Conservation (phyloP, 37 sponge, comb jelly and placozoan genomes). For the Chondrosia reniformis region DNA sequence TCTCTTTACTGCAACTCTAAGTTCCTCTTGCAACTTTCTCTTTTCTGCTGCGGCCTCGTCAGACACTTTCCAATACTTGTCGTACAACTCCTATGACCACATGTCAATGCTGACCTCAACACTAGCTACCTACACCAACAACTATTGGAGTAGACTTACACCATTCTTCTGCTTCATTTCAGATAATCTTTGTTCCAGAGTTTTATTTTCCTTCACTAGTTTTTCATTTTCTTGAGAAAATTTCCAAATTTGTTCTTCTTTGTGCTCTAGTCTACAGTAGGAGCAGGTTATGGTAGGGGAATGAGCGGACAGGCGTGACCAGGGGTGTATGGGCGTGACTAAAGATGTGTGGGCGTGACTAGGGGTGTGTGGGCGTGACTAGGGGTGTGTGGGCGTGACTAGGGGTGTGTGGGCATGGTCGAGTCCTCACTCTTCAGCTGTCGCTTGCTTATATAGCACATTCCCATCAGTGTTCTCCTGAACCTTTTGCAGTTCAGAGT, state of each 20-base stretch:
- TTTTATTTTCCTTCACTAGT: not conserved
- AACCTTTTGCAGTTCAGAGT: not conserved
- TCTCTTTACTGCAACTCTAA: not conserved
- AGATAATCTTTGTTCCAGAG: not conserved
- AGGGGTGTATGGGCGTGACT: not conserved
- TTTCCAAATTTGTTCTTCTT: no score
- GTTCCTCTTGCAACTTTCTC: not conserved
- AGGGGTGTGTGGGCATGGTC: not conserved
- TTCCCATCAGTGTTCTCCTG: not conserved
- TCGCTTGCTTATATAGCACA: not conserved
- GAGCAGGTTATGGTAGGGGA: not conserved
- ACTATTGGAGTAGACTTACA: not conserved
- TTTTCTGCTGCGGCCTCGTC: not conserved
- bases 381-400: constrained; percentile 11
- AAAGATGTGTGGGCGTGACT: not conserved
- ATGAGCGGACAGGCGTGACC: no score
- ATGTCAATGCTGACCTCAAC: not conserved
- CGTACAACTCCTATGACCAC: constrained; percentile 9
- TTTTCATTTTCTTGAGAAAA: constrained; percentile 1
- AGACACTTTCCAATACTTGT: constrained; percentile 10
- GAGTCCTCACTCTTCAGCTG: not conserved
- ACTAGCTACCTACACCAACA: not conserved
- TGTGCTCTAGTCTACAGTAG: not conserved
- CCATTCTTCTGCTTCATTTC: constrained; percentile 12
- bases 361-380: not conserved